Evolutionary conservation across 1,140 invertebrate genomes (phyloP).

Genomic region (Dendroctonus ponderosae): DNA sequence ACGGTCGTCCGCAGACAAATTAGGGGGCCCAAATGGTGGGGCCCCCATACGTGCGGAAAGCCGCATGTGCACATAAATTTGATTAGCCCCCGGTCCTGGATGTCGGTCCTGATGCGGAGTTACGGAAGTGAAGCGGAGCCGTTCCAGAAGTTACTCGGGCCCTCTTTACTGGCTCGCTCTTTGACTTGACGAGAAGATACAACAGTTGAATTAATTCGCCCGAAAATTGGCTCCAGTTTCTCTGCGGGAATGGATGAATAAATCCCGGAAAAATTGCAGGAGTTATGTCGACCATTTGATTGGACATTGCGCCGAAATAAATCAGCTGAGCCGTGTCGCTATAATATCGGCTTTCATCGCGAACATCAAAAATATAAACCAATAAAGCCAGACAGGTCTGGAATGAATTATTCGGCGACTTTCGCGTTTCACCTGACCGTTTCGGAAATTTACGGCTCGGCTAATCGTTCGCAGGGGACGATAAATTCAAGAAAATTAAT

Average conservation of each 20-base stretch:
- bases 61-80: constrained; percentile 19
- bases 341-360: constrained; percentile 15
- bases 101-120: constrained; percentile 16
- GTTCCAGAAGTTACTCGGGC: background rate
- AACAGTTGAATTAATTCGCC: background rate
- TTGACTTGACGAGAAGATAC: background rate
- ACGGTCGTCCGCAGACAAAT: constrained; percentile 18
- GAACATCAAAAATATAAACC: constrained; percentile 31
- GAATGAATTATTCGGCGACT: constrained; percentile 31
- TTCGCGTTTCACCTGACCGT: constrained; percentile 31
- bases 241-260: background rate
- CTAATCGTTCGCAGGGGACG: constrained; percentile 31
- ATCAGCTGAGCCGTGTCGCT: background rate
- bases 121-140: constrained; percentile 5
- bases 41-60: constrained; percentile 7
- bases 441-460: constrained; percentile 24
- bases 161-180: background rate
- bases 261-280: background rate
- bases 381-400: constrained; percentile 23
- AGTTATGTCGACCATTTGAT: background rate
- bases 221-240: background rate
- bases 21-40: constrained; percentile 11
- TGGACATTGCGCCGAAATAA: constrained; percentile 5
- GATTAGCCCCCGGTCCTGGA: constrained; percentile 11
- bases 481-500: constrained; percentile 36